phyloP scores from a whole-genome alignment of 2,888 invertebrate genomes.

The Corbicula japonica region DNA sequence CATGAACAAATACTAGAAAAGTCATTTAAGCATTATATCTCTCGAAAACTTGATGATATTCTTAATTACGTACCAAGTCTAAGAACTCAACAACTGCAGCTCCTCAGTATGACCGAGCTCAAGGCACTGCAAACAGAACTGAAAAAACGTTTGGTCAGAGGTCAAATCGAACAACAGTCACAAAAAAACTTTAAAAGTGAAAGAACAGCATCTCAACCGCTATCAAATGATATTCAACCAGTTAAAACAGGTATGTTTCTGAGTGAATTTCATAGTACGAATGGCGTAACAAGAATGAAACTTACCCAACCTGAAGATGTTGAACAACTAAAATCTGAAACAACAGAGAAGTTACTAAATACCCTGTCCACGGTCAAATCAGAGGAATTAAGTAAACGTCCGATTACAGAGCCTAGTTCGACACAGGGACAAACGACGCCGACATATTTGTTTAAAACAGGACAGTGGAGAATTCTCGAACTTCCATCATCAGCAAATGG shows the following conservation, averaged over 20 bases:
- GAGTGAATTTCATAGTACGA: neutral
- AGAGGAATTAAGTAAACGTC: conserved; percentile 2
- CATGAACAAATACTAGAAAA: neutral
- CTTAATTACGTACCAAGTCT: conserved; percentile 24
- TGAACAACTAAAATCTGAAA: conserved; percentile 17
- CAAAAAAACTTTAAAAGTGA: neutral
- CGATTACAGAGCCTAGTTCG: conserved; percentile 35
- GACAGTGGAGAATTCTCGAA: too few species aligned
- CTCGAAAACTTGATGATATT: conserved; percentile 44
- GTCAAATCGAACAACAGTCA: neutral
- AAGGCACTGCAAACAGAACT: conserved; percentile 50
- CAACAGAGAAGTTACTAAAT: conserved; percentile 8
- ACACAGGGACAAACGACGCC: conserved; percentile 46
- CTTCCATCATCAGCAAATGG: neutral
- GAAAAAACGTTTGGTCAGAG: conserved; percentile 19
- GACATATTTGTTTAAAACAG: conserved; percentile 49
- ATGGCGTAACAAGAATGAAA: conserved; percentile 8
- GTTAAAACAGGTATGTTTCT: neutral
- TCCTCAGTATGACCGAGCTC: conserved; percentile 43
- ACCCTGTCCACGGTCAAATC: neutral
- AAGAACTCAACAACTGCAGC: conserved; percentile 43
- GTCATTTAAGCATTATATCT: conserved; percentile 18
- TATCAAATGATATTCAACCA: conserved; percentile 1
- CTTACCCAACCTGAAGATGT: neutral
- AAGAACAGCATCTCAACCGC: neutral